A percentile compares a stretch with the other conserved stretches of the same genome.
These are phyloP conservation scores for Caloenas nicobarica DNA, from an alignment of 2,113 vertebrate genomes.

Conservation along the genomic window DNA sequence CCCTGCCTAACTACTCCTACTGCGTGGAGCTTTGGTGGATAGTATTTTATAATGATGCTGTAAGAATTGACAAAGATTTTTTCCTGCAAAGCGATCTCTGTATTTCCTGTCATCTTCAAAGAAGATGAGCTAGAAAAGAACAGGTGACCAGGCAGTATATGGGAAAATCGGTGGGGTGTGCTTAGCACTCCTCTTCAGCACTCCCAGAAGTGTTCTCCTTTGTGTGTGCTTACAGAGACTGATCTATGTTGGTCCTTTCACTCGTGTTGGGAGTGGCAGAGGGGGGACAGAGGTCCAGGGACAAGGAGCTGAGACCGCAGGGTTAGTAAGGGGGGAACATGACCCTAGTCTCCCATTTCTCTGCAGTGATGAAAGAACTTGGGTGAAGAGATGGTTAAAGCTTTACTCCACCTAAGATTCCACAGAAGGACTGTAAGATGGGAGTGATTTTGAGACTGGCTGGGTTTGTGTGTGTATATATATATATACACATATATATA, in stretches of 20 bases:
- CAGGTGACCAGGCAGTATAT: neutral
- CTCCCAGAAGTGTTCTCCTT: neutral
- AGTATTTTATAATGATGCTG: neutral
- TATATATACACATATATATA: neutral
- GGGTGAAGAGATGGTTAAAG: neutral
- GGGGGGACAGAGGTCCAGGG: neutral
- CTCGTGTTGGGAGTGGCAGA: rapidly evolving
- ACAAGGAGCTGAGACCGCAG: neutral
- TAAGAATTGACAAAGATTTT: neutral
- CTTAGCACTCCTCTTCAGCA: neutral
- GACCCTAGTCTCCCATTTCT: neutral
- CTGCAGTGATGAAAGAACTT: neutral
- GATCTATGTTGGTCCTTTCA: neutral
- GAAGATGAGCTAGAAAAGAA: neutral
- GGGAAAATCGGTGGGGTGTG: neutral
- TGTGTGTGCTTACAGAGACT: neutral
- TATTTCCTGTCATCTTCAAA: neutral
- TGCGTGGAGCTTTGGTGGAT: neutral
- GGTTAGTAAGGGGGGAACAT: neutral
- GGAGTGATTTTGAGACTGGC: neutral
- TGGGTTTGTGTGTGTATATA: neutral
- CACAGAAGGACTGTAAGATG: neutral
- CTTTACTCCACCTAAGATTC: neutral
- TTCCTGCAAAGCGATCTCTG: rapidly evolving
- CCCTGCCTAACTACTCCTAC: neutral